Conservation (phyloP, 2,797 vertebrate species). For the Cuculus canorus region DNA sequence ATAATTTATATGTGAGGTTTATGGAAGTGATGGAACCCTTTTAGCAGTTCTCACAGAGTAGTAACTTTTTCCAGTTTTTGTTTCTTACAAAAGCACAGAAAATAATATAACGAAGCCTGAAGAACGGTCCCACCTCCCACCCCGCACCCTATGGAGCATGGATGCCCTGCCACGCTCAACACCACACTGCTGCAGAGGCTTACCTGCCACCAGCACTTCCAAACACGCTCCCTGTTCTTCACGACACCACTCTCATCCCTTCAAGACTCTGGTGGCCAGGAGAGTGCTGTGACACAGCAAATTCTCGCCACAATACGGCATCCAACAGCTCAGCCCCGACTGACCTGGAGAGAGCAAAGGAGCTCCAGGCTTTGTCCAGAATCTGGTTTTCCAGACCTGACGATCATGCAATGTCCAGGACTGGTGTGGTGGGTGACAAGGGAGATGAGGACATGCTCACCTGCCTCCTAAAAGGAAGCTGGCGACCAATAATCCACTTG, state of each 20-base stretch:
- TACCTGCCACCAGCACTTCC: background rate
- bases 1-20: conserved; percentile 34
- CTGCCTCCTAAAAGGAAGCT: background rate
- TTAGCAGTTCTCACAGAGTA: background rate
- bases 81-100: background rate
- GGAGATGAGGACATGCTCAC: background rate
- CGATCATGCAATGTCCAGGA: background rate
- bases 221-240: background rate
- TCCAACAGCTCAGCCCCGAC: background rate
- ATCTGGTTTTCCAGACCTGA: background rate
- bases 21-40: conserved; percentile 30
- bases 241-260: too few relatives aligned
- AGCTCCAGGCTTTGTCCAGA: background rate
- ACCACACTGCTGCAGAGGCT: background rate
- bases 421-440: background rate
- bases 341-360: background rate
- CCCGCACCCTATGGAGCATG: accelerated
- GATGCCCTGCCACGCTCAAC: background rate
- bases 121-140: background rate
- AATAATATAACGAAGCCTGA: background rate
- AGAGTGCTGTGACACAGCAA: accelerated
- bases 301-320: background rate
- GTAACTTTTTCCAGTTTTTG: background rate
- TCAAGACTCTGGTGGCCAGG: background rate
- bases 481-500: background rate